Base-by-base conservation (phyloP, 92 coral and sea anemone genomes). In the Micromussa lordhowensis region DNA sequence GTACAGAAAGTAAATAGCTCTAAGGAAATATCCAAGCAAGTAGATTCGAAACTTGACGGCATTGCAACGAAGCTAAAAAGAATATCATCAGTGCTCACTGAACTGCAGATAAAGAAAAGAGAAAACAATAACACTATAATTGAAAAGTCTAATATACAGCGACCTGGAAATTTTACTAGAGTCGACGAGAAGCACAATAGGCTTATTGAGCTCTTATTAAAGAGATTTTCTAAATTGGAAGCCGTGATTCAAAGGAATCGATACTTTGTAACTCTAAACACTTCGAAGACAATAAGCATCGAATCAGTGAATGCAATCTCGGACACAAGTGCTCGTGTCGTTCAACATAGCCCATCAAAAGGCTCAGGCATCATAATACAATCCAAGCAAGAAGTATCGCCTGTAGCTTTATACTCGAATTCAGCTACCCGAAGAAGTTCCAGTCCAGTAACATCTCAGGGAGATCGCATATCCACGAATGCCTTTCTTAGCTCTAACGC, bases 11-110 rank as follows among this genome's bases (percentile, higher is more conserved):
- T 18, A 4, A 57, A 58, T 35, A 32, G 59, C 32, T 58, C 82
- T 15, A 44, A 11, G n/a, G 63, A 49, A 49, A 18, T 77, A 61
- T 63, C 88, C 76, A 77, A 64, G 4, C 82, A 77, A 32, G 88
- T 85, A n/a, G 75, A 40, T 61, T 76, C 34, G 1, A 61, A 77
- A 61, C 76, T 77, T 59, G 61, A 76, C 14, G 75, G 82, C 18
- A 85, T 85, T 59, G 77, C 88, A 38, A 29, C 82, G 49, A 85
- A 77, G 68, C 77, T 85, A 5, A 85, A 48, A 17, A 30, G 75
- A 29, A 85, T 85, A 59, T 85, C 88, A 1, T 85, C 88, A 59
- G 82, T 85, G 28, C 82, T 85, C 29, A 64, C 29, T 36, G 75
- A 69, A 49, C 79, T 85, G 51, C 75, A 85, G 63, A 12, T 61